Base-by-base conservation (phyloP, 2,888 invertebrate species). In the Laspeyria flexula region DNA sequence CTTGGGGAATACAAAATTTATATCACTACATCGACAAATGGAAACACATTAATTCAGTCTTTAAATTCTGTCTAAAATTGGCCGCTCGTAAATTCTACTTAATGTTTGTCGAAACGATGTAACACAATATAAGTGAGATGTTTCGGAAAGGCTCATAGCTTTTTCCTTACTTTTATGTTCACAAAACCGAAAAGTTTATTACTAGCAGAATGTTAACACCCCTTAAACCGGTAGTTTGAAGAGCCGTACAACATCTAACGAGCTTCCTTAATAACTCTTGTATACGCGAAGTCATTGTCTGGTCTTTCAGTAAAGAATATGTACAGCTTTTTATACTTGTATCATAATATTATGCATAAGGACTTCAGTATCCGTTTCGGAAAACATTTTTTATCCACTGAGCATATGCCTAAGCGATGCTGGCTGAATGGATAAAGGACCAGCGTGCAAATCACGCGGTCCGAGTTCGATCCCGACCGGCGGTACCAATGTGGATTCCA, bases 41-140 rank as follows among this genome's bases (percentile, higher is more conserved):
- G 64, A 69, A 57, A 65, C 60, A 68, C 74, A 73, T 81, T 77
- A 80, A 75, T 67, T 71, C 71, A 75, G 74, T 79, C 81, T 80
- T 83, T 79, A 84, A 83, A 80, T 77, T 76, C 71, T 75, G 73
- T 77, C 79, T 82, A 79, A 86, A 84, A 84, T 82, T 82, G 83
- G 75, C 71, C 64, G 65, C 60, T 68, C 75, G 73, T 84, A 85
- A 86, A 85, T 84, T 79, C 62, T 54, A 58, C 65, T 82, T 85
- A 85, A 85, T 82, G 85, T 80, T 71, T 71, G 76, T 71, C 70
- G 77, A 71, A 79, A 77, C 79, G 83, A 77, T 71, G 73, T 62
- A 46, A 69, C 75, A 81, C 83, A 81, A 85, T 80, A 72, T 74
- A 64, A 70, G 62, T 53, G 65, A 61, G 68, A 67, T 71, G 72